Evolutionary conservation across 1,140 invertebrate species (phyloP).

Genomic region (Tetragonula clypearis): DNA sequence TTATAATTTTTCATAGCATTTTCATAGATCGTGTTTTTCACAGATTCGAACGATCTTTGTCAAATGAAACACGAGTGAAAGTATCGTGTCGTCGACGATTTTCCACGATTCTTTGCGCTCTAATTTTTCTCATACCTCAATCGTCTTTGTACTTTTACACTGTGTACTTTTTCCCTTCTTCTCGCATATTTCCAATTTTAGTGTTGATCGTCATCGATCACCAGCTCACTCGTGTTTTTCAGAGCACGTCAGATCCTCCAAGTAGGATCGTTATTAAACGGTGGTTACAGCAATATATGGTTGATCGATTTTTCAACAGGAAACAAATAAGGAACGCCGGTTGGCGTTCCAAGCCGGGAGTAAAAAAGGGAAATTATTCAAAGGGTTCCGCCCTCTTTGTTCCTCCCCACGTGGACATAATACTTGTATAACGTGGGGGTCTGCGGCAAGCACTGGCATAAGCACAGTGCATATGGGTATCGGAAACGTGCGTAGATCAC

Average conservation of each 20-base stretch:
- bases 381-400: conserved; percentile 48
- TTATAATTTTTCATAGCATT: too few species aligned
- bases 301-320: conserved; percentile 51
- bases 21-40: too few species aligned
- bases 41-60: too few species aligned
- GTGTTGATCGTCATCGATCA: neutral
- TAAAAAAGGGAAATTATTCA: conserved; percentile 58
- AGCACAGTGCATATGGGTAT: conserved; percentile 67
- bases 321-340: conserved; percentile 45
- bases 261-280: conserved; percentile 45
- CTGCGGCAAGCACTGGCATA: conserved; percentile 54
- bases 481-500: conserved; percentile 70
- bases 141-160: too few species aligned
- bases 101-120: too few species aligned
- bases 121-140: too few species aligned
- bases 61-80: too few species aligned
- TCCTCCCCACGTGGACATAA: conserved; percentile 27
- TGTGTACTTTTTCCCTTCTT: too few species aligned
- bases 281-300: conserved; percentile 23
- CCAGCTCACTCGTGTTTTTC: too few species aligned
- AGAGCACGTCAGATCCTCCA: neutral
- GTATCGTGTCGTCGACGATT: too few species aligned
- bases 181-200: too few species aligned
- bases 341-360: too few species aligned
- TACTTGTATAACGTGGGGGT: conserved; percentile 44